Evolutionary conservation across 1,140 invertebrate species (phyloP).

Genomic region (Pseudomyrmex gracilis): DNA sequence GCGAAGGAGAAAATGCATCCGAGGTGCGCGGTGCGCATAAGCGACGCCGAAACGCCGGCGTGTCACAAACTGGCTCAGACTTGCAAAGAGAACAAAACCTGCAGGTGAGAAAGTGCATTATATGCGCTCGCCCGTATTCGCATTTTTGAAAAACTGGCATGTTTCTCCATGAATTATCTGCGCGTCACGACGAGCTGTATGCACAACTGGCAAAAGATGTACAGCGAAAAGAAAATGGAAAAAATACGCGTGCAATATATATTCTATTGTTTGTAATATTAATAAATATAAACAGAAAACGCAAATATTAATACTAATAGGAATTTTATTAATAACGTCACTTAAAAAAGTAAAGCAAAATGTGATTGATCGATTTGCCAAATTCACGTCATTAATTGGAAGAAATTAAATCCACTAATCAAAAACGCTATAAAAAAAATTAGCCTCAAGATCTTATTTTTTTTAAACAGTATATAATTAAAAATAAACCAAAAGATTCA

Average conservation of each 20-base stretch:
- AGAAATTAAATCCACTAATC: no score
- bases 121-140: neutral
- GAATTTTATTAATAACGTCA: no score
- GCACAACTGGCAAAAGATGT: neutral
- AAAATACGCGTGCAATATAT: neutral
- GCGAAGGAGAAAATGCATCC: constrained; percentile 95
- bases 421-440: no score
- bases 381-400: no score
- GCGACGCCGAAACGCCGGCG: constrained; percentile 90
- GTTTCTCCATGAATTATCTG: constrained; percentile 32
- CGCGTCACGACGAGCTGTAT: neutral
- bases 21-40: constrained; percentile 92
- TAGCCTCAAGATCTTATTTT: no score
- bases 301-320: neutral
- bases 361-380: no score
- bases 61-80: constrained; percentile 92
- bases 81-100: constrained; percentile 91
- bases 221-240: neutral
- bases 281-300: neutral
- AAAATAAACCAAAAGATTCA: no score
- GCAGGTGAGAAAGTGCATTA: constrained; percentile 86
- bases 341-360: no score
- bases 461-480: no score
- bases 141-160: constrained; percentile 27
- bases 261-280: neutral